phyloP scores from a whole-genome alignment of 2,797 vertebrate species.

The Sebastes dallii region DNA sequence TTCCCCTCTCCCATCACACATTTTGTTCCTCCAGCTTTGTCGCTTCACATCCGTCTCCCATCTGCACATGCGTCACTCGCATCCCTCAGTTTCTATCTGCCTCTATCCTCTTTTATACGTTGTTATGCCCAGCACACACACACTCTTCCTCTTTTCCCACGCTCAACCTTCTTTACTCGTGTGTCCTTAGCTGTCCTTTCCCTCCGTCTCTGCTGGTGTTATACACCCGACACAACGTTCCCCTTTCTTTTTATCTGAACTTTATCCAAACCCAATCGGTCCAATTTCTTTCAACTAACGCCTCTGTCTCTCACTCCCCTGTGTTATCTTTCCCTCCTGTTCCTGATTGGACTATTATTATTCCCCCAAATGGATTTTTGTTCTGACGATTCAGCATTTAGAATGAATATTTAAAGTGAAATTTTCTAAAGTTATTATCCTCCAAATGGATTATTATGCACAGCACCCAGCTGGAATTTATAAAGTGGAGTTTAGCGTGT shows the following conservation, averaged over 20 bases:
- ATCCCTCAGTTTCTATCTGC: slow-evolving; percentile 31
- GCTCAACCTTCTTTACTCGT: slow-evolving; percentile 8
- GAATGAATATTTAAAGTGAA: slow-evolving; percentile 58
- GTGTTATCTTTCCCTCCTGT: slow-evolving; percentile 33
- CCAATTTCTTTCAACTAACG: slow-evolving; percentile 26
- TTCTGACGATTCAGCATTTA: slow-evolving; percentile 59
- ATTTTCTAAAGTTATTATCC: slow-evolving; percentile 58
- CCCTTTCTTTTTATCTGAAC: slow-evolving; percentile 14
- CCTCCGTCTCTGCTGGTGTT: slow-evolving; percentile 6
- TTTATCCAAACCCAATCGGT: slow-evolving; percentile 38
- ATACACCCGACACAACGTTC: neutral
- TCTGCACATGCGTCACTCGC: slow-evolving; percentile 43
- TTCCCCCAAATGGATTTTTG: slow-evolving; percentile 52
- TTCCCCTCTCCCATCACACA: neutral
- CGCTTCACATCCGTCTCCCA: slow-evolving; percentile 40
- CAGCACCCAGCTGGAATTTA: slow-evolving; percentile 53
- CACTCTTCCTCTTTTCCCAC: slow-evolving; percentile 46
- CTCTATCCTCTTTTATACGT: slow-evolving; percentile 24
- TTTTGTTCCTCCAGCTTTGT: slow-evolving; percentile 44
- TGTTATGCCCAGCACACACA: neutral
- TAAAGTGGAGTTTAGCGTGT: slow-evolving; percentile 57
- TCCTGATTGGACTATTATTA: slow-evolving; percentile 66
- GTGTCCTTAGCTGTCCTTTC: slow-evolving; percentile 50
- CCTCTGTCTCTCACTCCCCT: slow-evolving; percentile 15
- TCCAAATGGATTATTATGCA: slow-evolving; percentile 62